phyloP scores from a whole-genome alignment of 2,797 vertebrate species.

The Myotis myotis region DNA sequence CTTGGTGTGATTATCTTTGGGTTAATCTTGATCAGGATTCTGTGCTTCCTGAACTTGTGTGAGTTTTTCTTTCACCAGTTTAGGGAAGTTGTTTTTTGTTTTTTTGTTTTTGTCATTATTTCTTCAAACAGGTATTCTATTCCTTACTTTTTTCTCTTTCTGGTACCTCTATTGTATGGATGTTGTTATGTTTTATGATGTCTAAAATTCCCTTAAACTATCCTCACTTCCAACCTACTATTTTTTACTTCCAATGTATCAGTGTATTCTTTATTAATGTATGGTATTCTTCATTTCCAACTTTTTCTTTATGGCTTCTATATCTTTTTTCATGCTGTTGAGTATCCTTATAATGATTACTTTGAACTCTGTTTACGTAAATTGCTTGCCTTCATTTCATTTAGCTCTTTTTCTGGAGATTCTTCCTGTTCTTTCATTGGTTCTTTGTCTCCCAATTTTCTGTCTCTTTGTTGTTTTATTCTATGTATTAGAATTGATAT shows the following conservation, averaged over 20 bases:
- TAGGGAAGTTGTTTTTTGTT: no score
- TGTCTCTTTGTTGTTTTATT: neutral
- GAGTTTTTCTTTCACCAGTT: no score
- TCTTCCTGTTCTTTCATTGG: neutral
- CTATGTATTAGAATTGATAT: neutral
- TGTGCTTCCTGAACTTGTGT: no score
- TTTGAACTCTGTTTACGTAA: neutral
- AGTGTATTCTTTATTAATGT: neutral
- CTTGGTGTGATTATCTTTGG: neutral
- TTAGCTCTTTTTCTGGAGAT: neutral
- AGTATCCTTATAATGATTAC: neutral
- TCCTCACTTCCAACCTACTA: neutral
- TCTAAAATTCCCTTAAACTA: neutral
- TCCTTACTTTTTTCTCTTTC: neutral
- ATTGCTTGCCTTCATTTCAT: neutral
- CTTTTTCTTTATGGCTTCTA: neutral
- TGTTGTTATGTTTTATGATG: neutral
- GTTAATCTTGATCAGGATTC: no score
- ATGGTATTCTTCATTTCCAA: neutral
- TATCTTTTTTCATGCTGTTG: neutral
- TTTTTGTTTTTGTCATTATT: neutral
- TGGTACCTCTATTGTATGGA: neutral
- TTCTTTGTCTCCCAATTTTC: neutral
- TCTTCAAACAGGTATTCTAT: neutral
- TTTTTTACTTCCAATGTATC: neutral